Evolutionary conservation across 2,797 vertebrate genomes (phyloP).

Genomic region (Agapornis canus): DNA sequence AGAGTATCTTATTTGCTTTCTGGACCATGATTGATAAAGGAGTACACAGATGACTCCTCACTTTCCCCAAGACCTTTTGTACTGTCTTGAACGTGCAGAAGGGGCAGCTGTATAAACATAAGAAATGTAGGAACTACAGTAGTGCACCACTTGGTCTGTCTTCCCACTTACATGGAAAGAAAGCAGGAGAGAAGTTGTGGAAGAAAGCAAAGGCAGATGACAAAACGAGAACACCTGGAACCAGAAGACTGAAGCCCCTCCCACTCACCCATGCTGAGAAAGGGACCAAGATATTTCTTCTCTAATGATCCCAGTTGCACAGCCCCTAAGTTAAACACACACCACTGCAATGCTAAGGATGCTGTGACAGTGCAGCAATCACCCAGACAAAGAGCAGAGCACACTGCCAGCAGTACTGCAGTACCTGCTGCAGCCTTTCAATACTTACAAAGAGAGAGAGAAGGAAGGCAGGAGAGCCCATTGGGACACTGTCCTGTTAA

Average conservation of each 20-base stretch:
- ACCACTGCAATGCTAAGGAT: slow-evolving; percentile 44
- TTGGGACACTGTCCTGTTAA: slow-evolving; percentile 97
- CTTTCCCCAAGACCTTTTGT: slow-evolving; percentile 5
- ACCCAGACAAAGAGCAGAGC: slow-evolving; percentile 70
- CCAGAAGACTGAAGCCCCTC: slow-evolving; percentile 47
- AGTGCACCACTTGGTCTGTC: slow-evolving; percentile 17
- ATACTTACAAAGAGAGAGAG: slow-evolving; percentile 99
- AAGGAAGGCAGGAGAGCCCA: slow-evolving; percentile 99
- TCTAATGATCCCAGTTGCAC: slow-evolving; percentile 30
- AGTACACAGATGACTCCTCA: slow-evolving; percentile 11
- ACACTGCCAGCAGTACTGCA: slow-evolving; percentile 61
- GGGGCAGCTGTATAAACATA: slow-evolving; percentile 7
- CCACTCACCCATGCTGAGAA: slow-evolving; percentile 18
- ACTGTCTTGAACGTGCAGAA: not conserved
- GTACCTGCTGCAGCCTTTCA: slow-evolving; percentile 77
- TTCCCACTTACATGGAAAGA: slow-evolving; percentile 43
- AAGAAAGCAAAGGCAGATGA: slow-evolving; percentile 56
- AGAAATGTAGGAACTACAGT: not conserved
- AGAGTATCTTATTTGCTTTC: not conserved
- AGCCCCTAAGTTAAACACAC: slow-evolving; percentile 57
- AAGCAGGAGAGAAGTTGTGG: slow-evolving; percentile 38
- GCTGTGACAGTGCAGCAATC: slow-evolving; percentile 57
- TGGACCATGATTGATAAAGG: not conserved
- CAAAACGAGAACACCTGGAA: slow-evolving; percentile 37
- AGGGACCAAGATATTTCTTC: slow-evolving; percentile 26